A percentile compares a stretch with the other conserved stretches of the same genome.
phyloP scores from a whole-genome alignment of 2,113 vertebrate species.

The Scomber colias region DNA sequence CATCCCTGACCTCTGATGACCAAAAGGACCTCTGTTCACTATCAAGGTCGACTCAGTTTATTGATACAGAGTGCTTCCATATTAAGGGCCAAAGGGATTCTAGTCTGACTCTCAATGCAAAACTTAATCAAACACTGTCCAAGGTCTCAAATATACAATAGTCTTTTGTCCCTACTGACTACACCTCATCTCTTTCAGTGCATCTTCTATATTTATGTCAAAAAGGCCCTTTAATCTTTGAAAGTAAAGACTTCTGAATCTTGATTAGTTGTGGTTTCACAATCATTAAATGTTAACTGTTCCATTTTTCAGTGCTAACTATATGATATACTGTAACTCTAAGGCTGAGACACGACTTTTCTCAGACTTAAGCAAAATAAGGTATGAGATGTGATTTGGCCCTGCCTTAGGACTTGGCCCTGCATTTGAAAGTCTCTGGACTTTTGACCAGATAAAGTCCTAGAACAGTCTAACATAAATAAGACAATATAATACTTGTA shows the following conservation, averaged over 20 bases:
- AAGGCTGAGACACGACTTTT: not conserved
- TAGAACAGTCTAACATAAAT: too few species aligned
- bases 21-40: not conserved
- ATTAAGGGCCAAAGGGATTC: not conserved
- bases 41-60: conserved; percentile 8
- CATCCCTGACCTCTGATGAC: not conserved
- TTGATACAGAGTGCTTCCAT: conserved; percentile 24
- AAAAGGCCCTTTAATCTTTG: not conserved
- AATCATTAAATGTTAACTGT: not conserved
- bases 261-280: not conserved
- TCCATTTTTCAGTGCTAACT: not conserved
- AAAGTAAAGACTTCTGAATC: not conserved
- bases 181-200: not conserved
- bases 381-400: not conserved
- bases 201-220: not conserved
- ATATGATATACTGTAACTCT: not conserved
- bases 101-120: not conserved
- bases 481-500: too few species aligned
- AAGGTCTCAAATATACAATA: not conserved
- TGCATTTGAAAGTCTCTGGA: too few species aligned
- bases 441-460: too few species aligned
- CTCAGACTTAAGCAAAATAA: too few species aligned
- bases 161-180: not conserved
- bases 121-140: not conserved
- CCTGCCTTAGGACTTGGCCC: too few species aligned